Evolutionary conservation across 2,888 invertebrate species (phyloP), one percentile per base, ranked within the genome.

Genomic region (Melieria omissa): DNA sequence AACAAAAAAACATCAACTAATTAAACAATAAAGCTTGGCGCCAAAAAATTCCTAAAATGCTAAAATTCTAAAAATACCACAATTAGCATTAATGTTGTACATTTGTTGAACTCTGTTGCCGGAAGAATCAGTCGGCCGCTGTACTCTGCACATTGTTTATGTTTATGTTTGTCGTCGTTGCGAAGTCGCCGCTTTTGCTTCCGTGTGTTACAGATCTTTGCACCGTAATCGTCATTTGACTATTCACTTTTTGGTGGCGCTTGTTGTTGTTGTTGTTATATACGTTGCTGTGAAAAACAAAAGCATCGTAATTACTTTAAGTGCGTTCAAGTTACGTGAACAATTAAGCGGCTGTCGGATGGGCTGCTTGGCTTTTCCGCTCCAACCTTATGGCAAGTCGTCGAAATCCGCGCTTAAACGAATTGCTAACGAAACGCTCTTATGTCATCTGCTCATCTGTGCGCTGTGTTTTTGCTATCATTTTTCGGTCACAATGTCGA

Each of bases 361-460:
- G n/a, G 41, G 16, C 6, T 58, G 10, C 41, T 58, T 58, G n/a
- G 29, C 14, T 58, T 58, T 16, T 58, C n/a, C 16, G 29, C 29
- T 29, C 29, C 29, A 29, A 29, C 29, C 29, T 29, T 29, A 29
- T 2, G 1, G 29, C 29, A 29, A 29, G 29, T 29, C 29, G 29
- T 29, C 29, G 29, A 29, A 29, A 29, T 29, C 29, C 1, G 29
- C 29, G 52, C 14, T 52, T 52, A 52, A 52, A 12, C 52, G 8
- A 12, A 52, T 10, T 10, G 16, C 10, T 57, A 58, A 58, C 41
- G 78, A 60, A 82, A 78, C 71, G 75, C 76, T 45, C 58, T 69
- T 69, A 69, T 69, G 62, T 69, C 69, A 69, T 69, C 49, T 62
- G 42, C 14, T 16, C 67, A 16, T 29, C 55, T 16, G 44, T 44